A percentile compares a stretch with the other conserved stretches of the same genome.
phyloP scores from a whole-genome alignment of 2,797 vertebrate genomes.

The Gadopsis marmoratus region DNA sequence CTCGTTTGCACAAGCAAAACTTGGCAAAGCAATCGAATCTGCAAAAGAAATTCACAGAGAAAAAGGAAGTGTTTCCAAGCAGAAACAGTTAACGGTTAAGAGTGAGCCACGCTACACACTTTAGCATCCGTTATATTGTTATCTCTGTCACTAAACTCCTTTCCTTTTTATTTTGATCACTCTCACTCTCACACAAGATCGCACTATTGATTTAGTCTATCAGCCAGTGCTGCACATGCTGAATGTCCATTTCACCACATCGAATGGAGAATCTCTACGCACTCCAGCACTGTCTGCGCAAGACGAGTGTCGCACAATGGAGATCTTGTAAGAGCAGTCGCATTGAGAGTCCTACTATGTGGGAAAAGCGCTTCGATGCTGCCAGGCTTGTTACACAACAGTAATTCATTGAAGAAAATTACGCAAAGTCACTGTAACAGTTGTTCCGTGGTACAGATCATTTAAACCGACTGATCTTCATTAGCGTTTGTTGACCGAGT shows the following conservation, averaged over 20 bases:
- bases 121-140: neutral
- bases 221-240: neutral
- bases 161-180: constrained; percentile 8
- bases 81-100: neutral
- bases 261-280: constrained; percentile 13
- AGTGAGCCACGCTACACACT: neutral
- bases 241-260: constrained; percentile 7
- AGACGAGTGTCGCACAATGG: constrained; percentile 35
- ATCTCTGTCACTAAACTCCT: constrained; percentile 3
- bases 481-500: neutral
- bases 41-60: neutral
- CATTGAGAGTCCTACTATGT: constrained; percentile 16
- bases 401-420: neutral
- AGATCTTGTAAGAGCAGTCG: constrained; percentile 38
- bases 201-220: neutral
- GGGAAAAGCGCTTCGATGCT: neutral
- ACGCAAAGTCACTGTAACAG: no score
- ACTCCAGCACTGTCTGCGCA: constrained; percentile 1
- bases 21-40: neutral
- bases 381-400: constrained; percentile 7
- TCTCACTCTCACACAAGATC: constrained; percentile 11
- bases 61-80: constrained; percentile 19
- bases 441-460: neutral
- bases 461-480: neutral
- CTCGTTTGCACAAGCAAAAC: neutral